Conservation (phyloP, 1,140 invertebrate species). For the Drosophila sulfurigaster region DNA sequence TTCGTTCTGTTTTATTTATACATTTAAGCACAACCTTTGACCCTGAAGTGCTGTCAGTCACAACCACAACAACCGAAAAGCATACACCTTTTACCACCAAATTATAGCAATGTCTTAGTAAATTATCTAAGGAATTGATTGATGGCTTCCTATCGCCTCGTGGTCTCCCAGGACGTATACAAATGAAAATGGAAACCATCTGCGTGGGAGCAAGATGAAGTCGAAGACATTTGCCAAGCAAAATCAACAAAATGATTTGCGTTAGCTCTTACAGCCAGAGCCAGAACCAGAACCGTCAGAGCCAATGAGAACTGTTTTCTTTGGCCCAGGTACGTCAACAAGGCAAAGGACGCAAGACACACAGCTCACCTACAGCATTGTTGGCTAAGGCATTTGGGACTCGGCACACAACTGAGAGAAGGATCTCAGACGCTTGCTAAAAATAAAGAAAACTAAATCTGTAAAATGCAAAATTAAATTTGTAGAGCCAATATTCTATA, state of each 20-base stretch:
- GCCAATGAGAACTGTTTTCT: conserved; percentile 28
- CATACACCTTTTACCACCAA: conserved; percentile 49
- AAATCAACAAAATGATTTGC: conserved; percentile 66
- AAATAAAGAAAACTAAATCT: conserved; percentile 1
- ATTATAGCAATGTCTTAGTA: conserved; percentile 53
- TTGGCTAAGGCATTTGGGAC: conserved; percentile 13
- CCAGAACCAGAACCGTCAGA: background rate
- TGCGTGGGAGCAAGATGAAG: background rate
- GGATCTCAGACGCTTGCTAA: background rate
- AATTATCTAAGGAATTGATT: conserved; percentile 76
- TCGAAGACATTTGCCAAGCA: conserved; percentile 45
- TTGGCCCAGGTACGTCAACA: conserved; percentile 27
- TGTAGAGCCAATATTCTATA: background rate
- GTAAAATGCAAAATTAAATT: conserved; percentile 3
- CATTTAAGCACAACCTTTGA: conserved; percentile 35
- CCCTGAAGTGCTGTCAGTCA: conserved; percentile 17
- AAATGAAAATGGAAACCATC: conserved; percentile 25
- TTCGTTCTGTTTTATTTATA: conserved; percentile 51
- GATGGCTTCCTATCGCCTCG: conserved; percentile 51
- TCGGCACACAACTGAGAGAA: background rate
- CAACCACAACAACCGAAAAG: conserved; percentile 25
- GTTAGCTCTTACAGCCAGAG: conserved; percentile 17
- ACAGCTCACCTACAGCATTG: conserved; percentile 13
- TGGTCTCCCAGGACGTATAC: conserved; percentile 25
- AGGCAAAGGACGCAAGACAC: conserved; percentile 12